Evolutionary conservation across 2,797 vertebrate genomes (phyloP).

Genomic region (Sebastolobus alascanus): DNA sequence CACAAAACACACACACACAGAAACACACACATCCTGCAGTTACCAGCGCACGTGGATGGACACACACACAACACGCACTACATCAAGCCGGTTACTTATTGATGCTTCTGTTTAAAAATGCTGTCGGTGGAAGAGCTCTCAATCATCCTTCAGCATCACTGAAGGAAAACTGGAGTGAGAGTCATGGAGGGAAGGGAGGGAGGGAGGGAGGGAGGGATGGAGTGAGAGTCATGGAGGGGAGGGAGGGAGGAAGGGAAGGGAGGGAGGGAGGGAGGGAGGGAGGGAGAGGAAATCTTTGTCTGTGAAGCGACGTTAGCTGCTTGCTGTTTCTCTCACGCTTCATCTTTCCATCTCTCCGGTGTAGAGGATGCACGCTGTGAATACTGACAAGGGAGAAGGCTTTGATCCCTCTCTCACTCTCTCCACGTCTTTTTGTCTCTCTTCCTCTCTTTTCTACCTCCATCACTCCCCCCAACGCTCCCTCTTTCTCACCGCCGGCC

Average conservation of each 20-base stretch:
- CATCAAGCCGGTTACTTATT: slow-evolving; percentile 73
- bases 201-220: not conserved
- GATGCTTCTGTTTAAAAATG: slow-evolving; percentile 68
- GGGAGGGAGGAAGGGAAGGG: not conserved
- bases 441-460: slow-evolving; percentile 15
- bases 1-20: slow-evolving; percentile 15
- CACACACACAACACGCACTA: slow-evolving; percentile 11
- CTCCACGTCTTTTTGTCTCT: slow-evolving; percentile 33
- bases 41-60: not conserved
- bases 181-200: not conserved
- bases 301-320: slow-evolving; percentile 52
- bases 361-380: slow-evolving; percentile 57
- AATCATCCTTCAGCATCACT: slow-evolving; percentile 66
- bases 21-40: not conserved
- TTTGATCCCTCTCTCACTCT: slow-evolving; percentile 58
- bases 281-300: slow-evolving; percentile 37
- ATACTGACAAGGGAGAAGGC: slow-evolving; percentile 66
- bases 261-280: not conserved
- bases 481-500: not conserved
- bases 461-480: not conserved
- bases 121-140: slow-evolving; percentile 63
- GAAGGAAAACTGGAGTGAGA: slow-evolving; percentile 51
- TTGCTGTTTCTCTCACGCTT: slow-evolving; percentile 45
- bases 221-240: not conserved
- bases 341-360: slow-evolving; percentile 60